Evolutionary conservation across 92 coral and sea anemone species (phyloP).

Genomic region (Epizoanthus illoricatus): DNA sequence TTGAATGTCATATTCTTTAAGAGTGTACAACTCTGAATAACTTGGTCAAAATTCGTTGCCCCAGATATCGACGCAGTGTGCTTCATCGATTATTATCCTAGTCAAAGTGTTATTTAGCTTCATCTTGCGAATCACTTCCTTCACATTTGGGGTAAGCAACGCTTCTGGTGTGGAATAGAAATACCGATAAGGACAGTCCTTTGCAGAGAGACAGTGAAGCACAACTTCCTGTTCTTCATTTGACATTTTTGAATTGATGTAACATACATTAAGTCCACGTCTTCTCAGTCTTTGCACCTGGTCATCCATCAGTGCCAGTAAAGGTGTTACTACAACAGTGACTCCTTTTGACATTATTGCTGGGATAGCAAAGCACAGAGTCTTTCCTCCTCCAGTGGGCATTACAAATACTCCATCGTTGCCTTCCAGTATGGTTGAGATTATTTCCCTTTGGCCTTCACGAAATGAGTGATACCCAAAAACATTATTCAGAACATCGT

Average conservation of each 20-base stretch:
- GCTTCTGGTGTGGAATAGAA: constrained; percentile 8
- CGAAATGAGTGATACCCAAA: constrained; percentile 9
- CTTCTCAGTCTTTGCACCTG: constrained; percentile 3
- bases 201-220: constrained; percentile 12
- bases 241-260: neutral
- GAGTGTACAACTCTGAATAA: neutral
- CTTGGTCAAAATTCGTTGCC: constrained; percentile 56
- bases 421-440: neutral
- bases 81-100: constrained; percentile 31
- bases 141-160: neutral
- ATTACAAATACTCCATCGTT: constrained; percentile 14
- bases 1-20: no score
- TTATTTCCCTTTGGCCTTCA: constrained; percentile 8
- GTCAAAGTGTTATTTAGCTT: neutral
- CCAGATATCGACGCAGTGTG: constrained; percentile 53
- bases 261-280: neutral
- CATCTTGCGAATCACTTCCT: neutral
- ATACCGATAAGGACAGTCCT: constrained; percentile 7
- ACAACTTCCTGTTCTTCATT: constrained; percentile 1
- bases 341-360: neutral
- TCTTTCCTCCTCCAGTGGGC: constrained; percentile 7
- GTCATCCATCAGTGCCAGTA: constrained; percentile 6
- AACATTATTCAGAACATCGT: constrained; percentile 4
- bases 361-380: neutral
- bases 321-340: neutral